Evolutionary conservation across 2,113 vertebrate species (phyloP), one percentile per base, ranked within the genome.

Genomic region (Oenanthe oenanthe): DNA sequence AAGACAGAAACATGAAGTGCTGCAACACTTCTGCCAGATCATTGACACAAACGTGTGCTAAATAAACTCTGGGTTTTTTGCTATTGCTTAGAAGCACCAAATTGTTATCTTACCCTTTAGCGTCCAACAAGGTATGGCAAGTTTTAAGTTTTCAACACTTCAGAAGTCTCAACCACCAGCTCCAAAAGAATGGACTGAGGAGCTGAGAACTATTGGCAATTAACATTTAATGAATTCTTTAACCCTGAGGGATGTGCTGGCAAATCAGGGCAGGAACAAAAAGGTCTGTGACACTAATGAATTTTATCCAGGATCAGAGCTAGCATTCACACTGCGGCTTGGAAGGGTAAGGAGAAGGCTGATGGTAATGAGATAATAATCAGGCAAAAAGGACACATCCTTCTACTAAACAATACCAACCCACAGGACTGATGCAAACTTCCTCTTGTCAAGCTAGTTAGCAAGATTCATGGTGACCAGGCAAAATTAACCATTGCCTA

Each of bases 11-110:
- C 3, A 14, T 1, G 0, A 70, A 80, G 20, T 3, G 36, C 16
- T 22, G 9, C 50, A 47, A 50, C 4, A 32, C 22, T 56, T 38
- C 47, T 7, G 53, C 9, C 1, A 9, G 28, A 43, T 32, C 45
- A 21, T 5, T 10, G 21, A 60, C 0, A 2, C 16, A 40, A 7
- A 50, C 2, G 1, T 2, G 3, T 7, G 3, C 21, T 48, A 32
- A 38, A 3, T 6, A 43, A 53, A 16, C 2, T 38, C 42, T 8
- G 21, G 4, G 2, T 0, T 9, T 32, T 32, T 28, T 24, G 6
- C 6, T 58, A 16, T 17, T 34, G 6, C 36, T 70, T 43, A 36
- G 34, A 43, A 36, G 34, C 32, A 58, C 11, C 2, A 4, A 22
- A 22, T 0, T n/a, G 17, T 22, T 54, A 28, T 14, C 48, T 29